Base-by-base conservation (phyloP, 2,113 vertebrate species). In the Cathartes aura region DNA sequence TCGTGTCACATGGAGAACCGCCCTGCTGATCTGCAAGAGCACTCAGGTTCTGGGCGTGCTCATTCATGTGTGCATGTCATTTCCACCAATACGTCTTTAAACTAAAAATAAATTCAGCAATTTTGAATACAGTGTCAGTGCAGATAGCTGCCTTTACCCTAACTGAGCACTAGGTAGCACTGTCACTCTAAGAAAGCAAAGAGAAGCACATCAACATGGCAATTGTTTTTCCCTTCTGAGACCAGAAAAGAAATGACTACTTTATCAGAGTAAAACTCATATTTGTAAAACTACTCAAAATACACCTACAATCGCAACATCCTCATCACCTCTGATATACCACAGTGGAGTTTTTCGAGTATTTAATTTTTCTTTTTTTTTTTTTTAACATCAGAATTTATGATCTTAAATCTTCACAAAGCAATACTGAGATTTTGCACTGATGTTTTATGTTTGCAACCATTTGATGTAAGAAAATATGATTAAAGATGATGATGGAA, bases 111-210 rank as follows among this genome's bases (percentile, higher is more conserved):
- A 56, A 45, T 26, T 5, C 19, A 43, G 22, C 19, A 2, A 14
- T 38, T 24, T 20, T 17, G 52, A 47, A 40, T 4, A 19, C 26
- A 14, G 20, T 1, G 21, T 4, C n/a, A 38, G 48, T 9, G 30
- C 66, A 22, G 30, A 20, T 1, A 45, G 36, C 7, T 89, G 95
- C 56, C 52, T 40, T 94, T 93, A 43, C 85, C 56, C 7, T 3
- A 40, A 8, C 36, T 79, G 76, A 94, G 82, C 98, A 76, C 97
- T 75, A 98, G 98, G 96, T 89, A 97, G 98, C 74, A 72, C 97
- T 94, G 71, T 56, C 79, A 88, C 75, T 70, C 94, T 68, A 76
- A 20, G 29, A 83, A 97, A 79, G 78, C 17, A 5, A 24, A 74
- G 62, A 23, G 18, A 66, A 76, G 43, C 29, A 12, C 67, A 47